Conservation (phyloP, 2,888 invertebrate genomes). For the Glaucopsyche alexis region DNA sequence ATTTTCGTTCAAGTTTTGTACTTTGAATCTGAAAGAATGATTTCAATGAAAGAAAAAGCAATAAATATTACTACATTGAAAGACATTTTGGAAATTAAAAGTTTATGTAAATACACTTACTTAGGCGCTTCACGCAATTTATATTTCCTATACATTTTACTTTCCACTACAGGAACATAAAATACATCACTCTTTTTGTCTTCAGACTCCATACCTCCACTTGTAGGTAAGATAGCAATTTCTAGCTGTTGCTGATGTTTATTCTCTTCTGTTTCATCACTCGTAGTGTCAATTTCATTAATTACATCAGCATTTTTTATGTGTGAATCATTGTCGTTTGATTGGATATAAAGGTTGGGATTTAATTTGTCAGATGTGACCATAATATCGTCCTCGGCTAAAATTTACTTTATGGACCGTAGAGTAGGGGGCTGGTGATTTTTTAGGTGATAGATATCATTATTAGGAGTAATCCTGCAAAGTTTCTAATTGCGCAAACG, state of each 20-base stretch:
- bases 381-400: background rate
- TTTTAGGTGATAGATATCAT: too few species aligned
- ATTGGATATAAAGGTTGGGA: background rate
- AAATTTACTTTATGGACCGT: too few species aligned
- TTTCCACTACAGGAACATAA: background rate
- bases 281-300: background rate
- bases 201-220: background rate
- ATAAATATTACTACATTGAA: background rate
- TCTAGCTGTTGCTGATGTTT: background rate
- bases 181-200: background rate
- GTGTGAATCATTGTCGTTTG: background rate
- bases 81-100: background rate
- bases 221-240: too few species aligned
- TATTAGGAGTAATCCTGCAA: too few species aligned
- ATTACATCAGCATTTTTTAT: background rate
- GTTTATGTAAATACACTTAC: background rate
- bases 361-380: too few species aligned
- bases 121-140: background rate
- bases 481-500: too few species aligned
- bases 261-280: background rate
- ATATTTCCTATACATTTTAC: constrained; percentile 3
- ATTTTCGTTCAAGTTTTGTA: constrained; percentile 8
- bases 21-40: background rate
- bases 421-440: too few species aligned
- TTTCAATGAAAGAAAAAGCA: background rate